These are phyloP conservation scores for Ammodytes dubius DNA, from an alignment of 2,113 vertebrate genomes.

Conservation along the genomic window DNA sequence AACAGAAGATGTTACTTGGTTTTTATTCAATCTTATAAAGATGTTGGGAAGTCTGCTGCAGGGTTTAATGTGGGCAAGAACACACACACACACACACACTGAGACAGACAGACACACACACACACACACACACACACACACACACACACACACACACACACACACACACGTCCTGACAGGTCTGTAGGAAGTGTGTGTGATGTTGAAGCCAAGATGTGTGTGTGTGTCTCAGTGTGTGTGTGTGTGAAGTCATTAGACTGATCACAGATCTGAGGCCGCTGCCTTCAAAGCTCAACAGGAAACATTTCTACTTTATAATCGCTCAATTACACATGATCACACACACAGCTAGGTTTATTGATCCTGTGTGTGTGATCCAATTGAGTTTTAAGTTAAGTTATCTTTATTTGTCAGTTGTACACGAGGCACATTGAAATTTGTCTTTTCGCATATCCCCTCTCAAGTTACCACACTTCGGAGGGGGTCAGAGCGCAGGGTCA, in stretches of 20 bases:
- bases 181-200: conserved; percentile 55
- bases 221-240: too few relatives aligned
- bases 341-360: background rate
- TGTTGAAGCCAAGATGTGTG: conserved; percentile 42
- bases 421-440: too few relatives aligned
- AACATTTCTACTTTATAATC: conserved; percentile 46
- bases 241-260: conserved; percentile 61
- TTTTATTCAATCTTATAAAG: too few relatives aligned
- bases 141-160: conserved; percentile 6
- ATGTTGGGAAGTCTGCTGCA: too few relatives aligned
- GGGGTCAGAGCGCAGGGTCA: too few relatives aligned
- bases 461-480: too few relatives aligned
- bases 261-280: conserved; percentile 61
- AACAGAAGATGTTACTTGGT: too few relatives aligned
- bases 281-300: conserved; percentile 58
- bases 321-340: conserved; percentile 37
- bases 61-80: background rate
- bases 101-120: conserved; percentile 4
- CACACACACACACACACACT: conserved; percentile 1
- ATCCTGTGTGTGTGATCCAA: conserved; percentile 8
- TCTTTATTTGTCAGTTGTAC: too few relatives aligned
- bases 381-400: too few relatives aligned
- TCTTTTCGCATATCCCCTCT: too few relatives aligned
- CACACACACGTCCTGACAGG: conserved; percentile 24
- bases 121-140: conserved; percentile 11